These are phyloP conservation scores for Eretmocerus hayati DNA, from an alignment of 2,888 invertebrate species.

Conservation along the genomic window DNA sequence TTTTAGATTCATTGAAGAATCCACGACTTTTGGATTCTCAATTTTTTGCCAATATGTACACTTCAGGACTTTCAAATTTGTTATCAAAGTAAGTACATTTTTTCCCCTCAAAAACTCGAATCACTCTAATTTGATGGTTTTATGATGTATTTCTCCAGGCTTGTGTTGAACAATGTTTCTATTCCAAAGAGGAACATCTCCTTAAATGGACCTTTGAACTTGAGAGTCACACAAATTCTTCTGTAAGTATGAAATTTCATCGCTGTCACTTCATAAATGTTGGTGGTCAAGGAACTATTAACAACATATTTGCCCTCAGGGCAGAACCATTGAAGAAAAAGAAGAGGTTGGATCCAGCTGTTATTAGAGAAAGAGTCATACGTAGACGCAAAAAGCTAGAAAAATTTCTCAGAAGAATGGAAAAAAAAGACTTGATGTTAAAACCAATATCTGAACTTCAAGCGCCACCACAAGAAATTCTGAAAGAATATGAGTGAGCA, in stretches of 20 bases:
- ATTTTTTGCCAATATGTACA: neutral
- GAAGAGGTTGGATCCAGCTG: constrained; percentile 73
- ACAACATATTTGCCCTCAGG: constrained; percentile 42
- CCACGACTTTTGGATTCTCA: too few species aligned
- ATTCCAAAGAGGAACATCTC: constrained; percentile 34
- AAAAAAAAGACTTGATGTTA: constrained; percentile 72
- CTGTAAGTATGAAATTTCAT: constrained; percentile 35
- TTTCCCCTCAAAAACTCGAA: too few species aligned
- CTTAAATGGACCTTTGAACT: constrained; percentile 36
- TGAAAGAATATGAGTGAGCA: constrained; percentile 59
- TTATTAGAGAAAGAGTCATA: constrained; percentile 75
- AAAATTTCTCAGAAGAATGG: constrained; percentile 75
- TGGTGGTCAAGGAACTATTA: neutral
- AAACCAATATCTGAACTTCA: constrained; percentile 89
- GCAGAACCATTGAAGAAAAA: constrained; percentile 89
- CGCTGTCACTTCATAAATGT: too few species aligned
- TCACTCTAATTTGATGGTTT: too few species aligned
- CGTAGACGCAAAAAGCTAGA: constrained; percentile 76
- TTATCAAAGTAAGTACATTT: constrained; percentile 31
- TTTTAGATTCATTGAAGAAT: too few species aligned
- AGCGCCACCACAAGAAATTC: constrained; percentile 57
- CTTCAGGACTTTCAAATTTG: constrained; percentile 24
- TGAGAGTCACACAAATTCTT: constrained; percentile 41
- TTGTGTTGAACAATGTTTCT: constrained; percentile 23
- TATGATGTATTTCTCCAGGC: constrained; percentile 22